These are phyloP conservation scores for Eretmocerus hayati DNA, from an alignment of 2,888 invertebrate species.

Conservation along the genomic window DNA sequence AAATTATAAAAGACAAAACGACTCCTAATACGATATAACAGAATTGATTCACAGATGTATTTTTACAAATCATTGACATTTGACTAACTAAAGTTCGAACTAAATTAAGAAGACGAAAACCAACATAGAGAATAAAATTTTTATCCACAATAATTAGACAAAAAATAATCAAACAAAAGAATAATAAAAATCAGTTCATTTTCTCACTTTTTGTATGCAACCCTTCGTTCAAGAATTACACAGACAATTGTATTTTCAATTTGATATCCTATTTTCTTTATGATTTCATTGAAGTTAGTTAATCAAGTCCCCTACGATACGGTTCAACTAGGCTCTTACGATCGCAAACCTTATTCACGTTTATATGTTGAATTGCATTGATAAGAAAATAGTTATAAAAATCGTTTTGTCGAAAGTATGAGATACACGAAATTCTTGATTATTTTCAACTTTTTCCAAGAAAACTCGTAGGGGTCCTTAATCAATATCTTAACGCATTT, in stretches of 20 bases:
- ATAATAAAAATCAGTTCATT: conserved; percentile 18
- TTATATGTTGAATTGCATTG: too few species aligned
- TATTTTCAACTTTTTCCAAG: too few species aligned
- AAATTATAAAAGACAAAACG: conserved; percentile 18
- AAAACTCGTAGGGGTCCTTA: too few species aligned
- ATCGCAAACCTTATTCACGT: too few species aligned
- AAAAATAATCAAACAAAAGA: conserved; percentile 13
- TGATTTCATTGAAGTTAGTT: conserved; percentile 9
- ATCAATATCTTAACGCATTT: too few species aligned
- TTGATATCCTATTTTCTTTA: too few species aligned
- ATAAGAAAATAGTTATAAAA: too few species aligned
- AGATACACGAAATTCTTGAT: too few species aligned
- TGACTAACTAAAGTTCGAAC: conserved; percentile 12
- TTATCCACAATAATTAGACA: conserved; percentile 11
- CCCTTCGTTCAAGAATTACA: conserved; percentile 10
- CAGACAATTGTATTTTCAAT: too few species aligned
- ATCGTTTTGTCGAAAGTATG: too few species aligned
- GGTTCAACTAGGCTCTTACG: too few species aligned
- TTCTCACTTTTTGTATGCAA: conserved; percentile 20
- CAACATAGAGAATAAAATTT: conserved; percentile 13
- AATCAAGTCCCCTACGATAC: too few species aligned
- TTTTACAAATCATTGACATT: conserved; percentile 16
- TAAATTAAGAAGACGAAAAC: conserved; percentile 10
- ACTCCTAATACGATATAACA: conserved; percentile 20
- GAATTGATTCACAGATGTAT: conserved; percentile 14